Percentiles rank a stretch among this genome's conserved stretches.
These are phyloP conservation scores for Penaeus japonicus DNA, from an alignment of 1,140 invertebrate species.

Conservation along the genomic window DNA sequence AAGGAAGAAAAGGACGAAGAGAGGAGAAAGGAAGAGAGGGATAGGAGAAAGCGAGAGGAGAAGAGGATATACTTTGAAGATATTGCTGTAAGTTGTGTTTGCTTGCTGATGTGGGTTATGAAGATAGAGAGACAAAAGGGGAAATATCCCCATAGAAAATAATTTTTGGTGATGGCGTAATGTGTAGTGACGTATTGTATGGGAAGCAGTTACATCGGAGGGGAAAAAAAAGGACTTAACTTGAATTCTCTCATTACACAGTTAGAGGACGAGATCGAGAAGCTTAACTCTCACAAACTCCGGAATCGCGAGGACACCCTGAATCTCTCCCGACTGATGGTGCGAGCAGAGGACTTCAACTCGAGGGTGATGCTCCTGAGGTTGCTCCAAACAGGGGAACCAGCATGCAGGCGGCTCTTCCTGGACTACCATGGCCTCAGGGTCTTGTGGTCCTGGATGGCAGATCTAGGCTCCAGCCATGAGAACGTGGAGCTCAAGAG, in stretches of 20 bases:
- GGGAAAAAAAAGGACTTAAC: background rate
- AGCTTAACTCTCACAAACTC: conserved; percentile 76
- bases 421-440: conserved; percentile 93
- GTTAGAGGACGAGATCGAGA: conserved; percentile 69
- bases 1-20: conserved; percentile 68
- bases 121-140: no score
- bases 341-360: conserved; percentile 82
- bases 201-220: no score
- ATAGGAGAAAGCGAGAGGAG: conserved; percentile 74
- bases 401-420: conserved; percentile 85
- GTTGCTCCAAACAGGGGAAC: conserved; percentile 75
- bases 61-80: conserved; percentile 60
- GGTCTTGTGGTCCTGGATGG: conserved; percentile 91
- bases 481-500: conserved; percentile 64
- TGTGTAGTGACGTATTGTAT: no score
- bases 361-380: conserved; percentile 73
- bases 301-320: conserved; percentile 89
- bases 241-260: background rate
- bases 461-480: conserved; percentile 67
- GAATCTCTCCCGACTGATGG: conserved; percentile 87
- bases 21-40: conserved; percentile 64
- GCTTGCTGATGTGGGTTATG: background rate
- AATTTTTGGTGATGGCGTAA: no score
- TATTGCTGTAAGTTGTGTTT: conserved; percentile 58
- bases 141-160: no score